Evolutionary conservation across 1,140 invertebrate genomes (phyloP).

Genomic region (Thalassaphorura encarpata): DNA sequence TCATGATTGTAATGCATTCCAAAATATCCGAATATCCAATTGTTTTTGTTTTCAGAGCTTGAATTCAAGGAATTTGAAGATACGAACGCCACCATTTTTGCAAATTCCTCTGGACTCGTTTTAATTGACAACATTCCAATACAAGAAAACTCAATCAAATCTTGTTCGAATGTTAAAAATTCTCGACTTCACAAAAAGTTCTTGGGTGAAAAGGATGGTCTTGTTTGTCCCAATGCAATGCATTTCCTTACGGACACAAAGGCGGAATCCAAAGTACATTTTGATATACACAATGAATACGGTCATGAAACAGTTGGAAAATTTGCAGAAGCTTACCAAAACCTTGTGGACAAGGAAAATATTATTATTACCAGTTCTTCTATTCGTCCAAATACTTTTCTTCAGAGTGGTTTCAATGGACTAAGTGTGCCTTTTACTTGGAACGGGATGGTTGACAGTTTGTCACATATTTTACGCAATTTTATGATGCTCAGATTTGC

Average conservation of each 20-base stretch:
- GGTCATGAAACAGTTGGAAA: conserved; percentile 10
- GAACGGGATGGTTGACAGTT: conserved; percentile 23
- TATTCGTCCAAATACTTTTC: conserved; percentile 10
- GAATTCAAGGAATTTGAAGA: too few relatives aligned
- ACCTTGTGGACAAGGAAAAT: not conserved
- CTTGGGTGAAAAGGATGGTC: too few relatives aligned
- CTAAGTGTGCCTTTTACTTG: conserved; percentile 28
- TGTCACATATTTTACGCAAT: conserved; percentile 22
- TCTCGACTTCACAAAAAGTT: too few relatives aligned
- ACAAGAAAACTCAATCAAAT: not conserved
- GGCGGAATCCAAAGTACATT: too few relatives aligned
- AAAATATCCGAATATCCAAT: too few relatives aligned
- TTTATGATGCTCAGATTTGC: conserved; percentile 18
- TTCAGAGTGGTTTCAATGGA: conserved; percentile 15
- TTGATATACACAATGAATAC: conserved; percentile 22
- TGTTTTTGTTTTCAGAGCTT: too few relatives aligned
- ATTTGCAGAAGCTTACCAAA: not conserved
- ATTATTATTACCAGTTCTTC: conserved; percentile 11
- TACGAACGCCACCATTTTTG: too few relatives aligned
- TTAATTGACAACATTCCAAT: conserved; percentile 20
- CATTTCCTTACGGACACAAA: not conserved
- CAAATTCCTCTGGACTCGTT: conserved; percentile 11
- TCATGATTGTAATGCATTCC: too few relatives aligned
- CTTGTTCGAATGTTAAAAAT: too few relatives aligned
- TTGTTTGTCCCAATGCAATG: conserved; percentile 4